Percentiles rank a stretch among this genome's conserved stretches.
phyloP scores from a whole-genome alignment of 2,888 invertebrate genomes.

The Dryocosmus kuriphilus region DNA sequence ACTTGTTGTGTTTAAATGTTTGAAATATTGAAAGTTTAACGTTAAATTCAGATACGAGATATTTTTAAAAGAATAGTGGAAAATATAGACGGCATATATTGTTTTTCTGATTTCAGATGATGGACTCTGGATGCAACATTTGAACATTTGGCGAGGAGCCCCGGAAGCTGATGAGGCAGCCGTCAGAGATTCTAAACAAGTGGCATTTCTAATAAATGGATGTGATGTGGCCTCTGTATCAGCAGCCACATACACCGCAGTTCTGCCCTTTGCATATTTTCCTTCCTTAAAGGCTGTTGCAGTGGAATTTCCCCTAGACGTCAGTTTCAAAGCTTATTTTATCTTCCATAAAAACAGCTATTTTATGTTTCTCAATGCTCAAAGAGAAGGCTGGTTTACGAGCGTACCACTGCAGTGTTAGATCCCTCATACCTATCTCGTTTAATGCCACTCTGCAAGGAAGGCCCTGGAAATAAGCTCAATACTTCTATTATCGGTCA shows the following conservation, averaged over 20 bases:
- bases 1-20: too few relatives aligned
- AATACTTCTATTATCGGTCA: neutral
- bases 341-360: constrained; percentile 24
- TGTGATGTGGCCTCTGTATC: constrained; percentile 74
- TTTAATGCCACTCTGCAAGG: neutral
- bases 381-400: neutral
- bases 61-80: neutral
- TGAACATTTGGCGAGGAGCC: constrained; percentile 59
- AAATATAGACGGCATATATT: neutral
- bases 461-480: neutral
- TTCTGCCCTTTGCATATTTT: constrained; percentile 87
- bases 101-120: constrained; percentile 62
- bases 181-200: constrained; percentile 65
- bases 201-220: constrained; percentile 75
- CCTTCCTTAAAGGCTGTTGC: constrained; percentile 86
- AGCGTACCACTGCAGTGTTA: constrained; percentile 2
- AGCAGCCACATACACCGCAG: constrained; percentile 85
- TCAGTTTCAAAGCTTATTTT: constrained; percentile 76
- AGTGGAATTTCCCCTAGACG: constrained; percentile 88
- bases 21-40: too few relatives aligned
- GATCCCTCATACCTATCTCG: neutral
- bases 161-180: constrained; percentile 55
- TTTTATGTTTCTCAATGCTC: constrained; percentile 12
- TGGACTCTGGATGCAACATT: constrained; percentile 72
- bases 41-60: neutral